Percentiles rank a stretch among this genome's conserved stretches.
These are phyloP conservation scores for Tachina grossa DNA, from an alignment of 2,888 invertebrate species.

Conservation along the genomic window DNA sequence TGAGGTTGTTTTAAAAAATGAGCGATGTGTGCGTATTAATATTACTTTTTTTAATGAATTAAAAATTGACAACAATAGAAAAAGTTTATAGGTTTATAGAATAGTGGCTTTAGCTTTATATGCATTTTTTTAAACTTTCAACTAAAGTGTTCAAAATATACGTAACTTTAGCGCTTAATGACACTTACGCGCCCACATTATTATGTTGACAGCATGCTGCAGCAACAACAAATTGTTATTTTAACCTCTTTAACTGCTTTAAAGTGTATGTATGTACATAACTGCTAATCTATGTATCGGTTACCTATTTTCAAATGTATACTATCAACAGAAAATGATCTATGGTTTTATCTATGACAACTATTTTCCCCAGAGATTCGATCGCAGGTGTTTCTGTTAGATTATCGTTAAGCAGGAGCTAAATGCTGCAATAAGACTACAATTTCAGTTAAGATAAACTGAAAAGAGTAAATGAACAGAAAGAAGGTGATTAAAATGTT, in stretches of 20 bases:
- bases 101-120: too few relatives aligned
- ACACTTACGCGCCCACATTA: conserved; percentile 50
- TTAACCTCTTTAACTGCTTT: conserved; percentile 22
- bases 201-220: conserved; percentile 29
- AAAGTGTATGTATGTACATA: background rate
- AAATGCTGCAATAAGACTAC: background rate
- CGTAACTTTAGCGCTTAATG: conserved; percentile 53
- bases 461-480: background rate
- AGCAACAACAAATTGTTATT: background rate
- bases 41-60: background rate
- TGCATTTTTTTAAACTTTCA: too few relatives aligned
- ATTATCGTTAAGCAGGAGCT: conserved; percentile 1
- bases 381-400: background rate
- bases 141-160: conserved; percentile 28
- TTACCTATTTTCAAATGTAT: background rate
- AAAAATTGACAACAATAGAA: conserved; percentile 7
- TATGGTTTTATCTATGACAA: conserved; percentile 8
- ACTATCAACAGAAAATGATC: conserved; percentile 28
- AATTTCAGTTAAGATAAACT: background rate
- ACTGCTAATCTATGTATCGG: conserved; percentile 18
- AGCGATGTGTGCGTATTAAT: too few relatives aligned
- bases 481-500: background rate
- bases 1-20: background rate
- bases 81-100: too few relatives aligned
- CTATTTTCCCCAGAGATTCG: conserved; percentile 35